Conservation (phyloP, 2,797 vertebrate genomes). For the Melanotaenia pygmaea region DNA sequence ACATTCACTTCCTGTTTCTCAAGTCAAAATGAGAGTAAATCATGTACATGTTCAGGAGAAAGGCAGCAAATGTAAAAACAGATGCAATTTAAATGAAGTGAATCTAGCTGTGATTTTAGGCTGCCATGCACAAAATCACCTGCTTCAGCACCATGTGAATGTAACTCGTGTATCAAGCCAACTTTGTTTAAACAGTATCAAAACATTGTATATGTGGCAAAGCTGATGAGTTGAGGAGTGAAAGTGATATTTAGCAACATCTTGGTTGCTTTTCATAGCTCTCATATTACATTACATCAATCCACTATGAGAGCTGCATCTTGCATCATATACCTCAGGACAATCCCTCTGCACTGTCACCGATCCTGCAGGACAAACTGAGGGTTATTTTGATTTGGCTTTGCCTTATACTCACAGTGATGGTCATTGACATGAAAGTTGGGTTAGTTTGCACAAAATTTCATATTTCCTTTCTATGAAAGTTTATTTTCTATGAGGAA, state of each 20-base stretch:
- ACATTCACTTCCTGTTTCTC: constrained; percentile 24
- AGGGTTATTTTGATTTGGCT: no score
- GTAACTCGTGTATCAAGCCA: no score
- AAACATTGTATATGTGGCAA: neutral
- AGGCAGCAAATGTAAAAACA: neutral
- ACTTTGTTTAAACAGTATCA: no score
- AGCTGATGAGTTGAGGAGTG: neutral
- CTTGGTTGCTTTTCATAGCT: neutral
- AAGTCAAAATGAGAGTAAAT: neutral
- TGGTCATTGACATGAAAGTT: neutral
- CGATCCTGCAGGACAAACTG: no score
- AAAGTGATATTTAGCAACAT: neutral
- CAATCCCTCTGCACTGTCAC: no score
- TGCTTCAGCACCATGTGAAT: neutral
- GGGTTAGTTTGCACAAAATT: neutral
- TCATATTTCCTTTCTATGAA: neutral
- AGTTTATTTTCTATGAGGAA: no score
- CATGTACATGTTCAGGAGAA: neutral
- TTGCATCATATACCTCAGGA: neutral
- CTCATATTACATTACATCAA: neutral
- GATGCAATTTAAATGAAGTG: neutral
- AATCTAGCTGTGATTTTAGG: neutral
- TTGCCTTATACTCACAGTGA: no score
- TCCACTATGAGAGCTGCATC: neutral
- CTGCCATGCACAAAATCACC: neutral